Evolutionary conservation across 1,140 invertebrate genomes (phyloP).

Genomic region (Cheumatopsyche charites): DNA sequence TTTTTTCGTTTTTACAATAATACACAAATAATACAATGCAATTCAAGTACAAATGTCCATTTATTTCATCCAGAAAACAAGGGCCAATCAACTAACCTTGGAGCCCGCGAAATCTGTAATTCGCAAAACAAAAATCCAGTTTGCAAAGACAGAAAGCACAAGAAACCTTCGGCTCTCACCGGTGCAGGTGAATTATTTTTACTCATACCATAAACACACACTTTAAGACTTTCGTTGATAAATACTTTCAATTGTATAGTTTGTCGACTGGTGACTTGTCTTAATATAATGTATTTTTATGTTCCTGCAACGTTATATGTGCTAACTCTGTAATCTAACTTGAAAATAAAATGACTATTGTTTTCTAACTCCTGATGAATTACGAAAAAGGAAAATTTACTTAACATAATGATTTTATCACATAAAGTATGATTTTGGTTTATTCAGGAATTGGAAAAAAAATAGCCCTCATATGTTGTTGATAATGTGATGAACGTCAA

Average conservation of each 20-base stretch:
- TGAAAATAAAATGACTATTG: too few species aligned
- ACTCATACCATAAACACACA: neutral
- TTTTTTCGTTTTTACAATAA: too few species aligned
- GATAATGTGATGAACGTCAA: neutral
- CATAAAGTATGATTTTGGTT: too few species aligned
- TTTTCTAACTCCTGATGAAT: too few species aligned
- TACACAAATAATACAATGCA: neutral
- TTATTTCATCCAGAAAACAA: slow-evolving; percentile 50
- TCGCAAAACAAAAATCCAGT: slow-evolving; percentile 55
- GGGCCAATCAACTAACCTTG: slow-evolving; percentile 53
- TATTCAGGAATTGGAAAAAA: neutral
- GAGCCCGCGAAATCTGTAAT: slow-evolving; percentile 53
- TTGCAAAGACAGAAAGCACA: slow-evolving; percentile 57
- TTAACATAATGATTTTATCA: too few species aligned
- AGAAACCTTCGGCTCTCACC: slow-evolving; percentile 59
- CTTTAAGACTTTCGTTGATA: too few species aligned
- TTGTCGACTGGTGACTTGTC: slow-evolving; percentile 5
- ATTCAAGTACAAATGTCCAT: slow-evolving; percentile 13
- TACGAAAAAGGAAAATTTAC: too few species aligned
- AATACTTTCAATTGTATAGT: neutral
- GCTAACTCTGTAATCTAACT: too few species aligned
- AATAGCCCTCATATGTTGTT: neutral
- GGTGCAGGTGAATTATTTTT: slow-evolving; percentile 54
- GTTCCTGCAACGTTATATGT: neutral
- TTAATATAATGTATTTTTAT: neutral